Evolutionary conservation across 2,113 vertebrate species (phyloP), one percentile per base, ranked within the genome.

Genomic region (Megaceryle maxima): DNA sequence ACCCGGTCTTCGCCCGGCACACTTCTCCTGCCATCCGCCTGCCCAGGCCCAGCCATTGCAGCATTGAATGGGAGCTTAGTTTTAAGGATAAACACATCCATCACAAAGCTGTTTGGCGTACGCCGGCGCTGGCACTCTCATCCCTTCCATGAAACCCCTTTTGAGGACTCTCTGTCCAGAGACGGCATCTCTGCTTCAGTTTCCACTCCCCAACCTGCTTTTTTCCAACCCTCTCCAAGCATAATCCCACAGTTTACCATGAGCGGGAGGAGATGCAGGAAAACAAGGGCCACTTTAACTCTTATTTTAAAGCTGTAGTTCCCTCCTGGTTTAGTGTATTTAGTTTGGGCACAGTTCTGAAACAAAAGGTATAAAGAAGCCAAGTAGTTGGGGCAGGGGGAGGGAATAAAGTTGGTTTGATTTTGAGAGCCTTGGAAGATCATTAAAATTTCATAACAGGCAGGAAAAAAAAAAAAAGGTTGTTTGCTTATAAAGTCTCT

Each of bases 1-100:
- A 3, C 46, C n/a, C 44, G 4, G 1, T 37, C 83, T 69, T 63
- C 1, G 22, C 50, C 75, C 39, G 0, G 16, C 19, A 1, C 43
- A 0, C 39, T 43, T 78, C 73, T 90, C 88, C 88, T 59, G 85
- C 82, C 82, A 33, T 13, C 73, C 17, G 17, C 80, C 44, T 18
- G 29, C 79, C 83, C 15, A 0, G 43, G 13, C 53, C 80, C 1
- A 2, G 55, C 56, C 24, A 6, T 80, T 25, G 53, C 55, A 2
- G 92, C 3, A 0, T 75, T 96, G 92, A 97, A 97, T 94, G 87
- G 77, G 81, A 90, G 78, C 94, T 97, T 90, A 94, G 90, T 94
- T 85, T 87, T 11, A 16, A 87, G 85, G 80, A 88, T 92, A 96
- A 97, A 96, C 91, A 92, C 91, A 96, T 95, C 91, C 96, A 96